phyloP scores from a whole-genome alignment of 2,888 invertebrate genomes.

The Allophyes oxyacanthae region DNA sequence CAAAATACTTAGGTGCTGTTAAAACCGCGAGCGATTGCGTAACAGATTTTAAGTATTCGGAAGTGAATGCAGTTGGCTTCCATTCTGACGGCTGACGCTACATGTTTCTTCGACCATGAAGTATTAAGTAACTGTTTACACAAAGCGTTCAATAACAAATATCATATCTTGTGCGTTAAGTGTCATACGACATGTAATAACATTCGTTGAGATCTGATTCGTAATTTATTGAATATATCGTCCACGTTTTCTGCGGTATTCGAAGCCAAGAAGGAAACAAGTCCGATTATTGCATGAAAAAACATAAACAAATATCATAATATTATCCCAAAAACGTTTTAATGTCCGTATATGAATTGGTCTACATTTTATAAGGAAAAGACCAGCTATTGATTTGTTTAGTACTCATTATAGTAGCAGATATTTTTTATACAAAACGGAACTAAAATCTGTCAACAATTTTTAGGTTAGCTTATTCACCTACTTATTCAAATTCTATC shows the following conservation, averaged over 20 bases:
- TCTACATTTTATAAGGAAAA: conserved; percentile 25
- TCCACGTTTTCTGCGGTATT: not conserved
- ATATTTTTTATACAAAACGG: conserved; percentile 29
- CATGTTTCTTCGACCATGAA: conserved; percentile 70
- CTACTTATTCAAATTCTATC: conserved; percentile 8
- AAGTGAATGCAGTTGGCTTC: conserved; percentile 76
- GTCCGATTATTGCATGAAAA: conserved; percentile 1
- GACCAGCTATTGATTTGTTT: conserved; percentile 26
- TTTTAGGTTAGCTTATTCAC: conserved; percentile 21
- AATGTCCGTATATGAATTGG: conserved; percentile 17
- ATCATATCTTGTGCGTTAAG: conserved; percentile 22
- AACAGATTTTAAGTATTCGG: conserved; percentile 71
- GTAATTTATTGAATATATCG: conserved; percentile 8
- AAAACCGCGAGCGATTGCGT: conserved; percentile 58
- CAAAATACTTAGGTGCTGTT: conserved; percentile 50
- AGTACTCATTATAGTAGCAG: conserved; percentile 23
- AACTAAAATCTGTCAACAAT: conserved; percentile 11
- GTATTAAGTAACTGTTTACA: conserved; percentile 70
- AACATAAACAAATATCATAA: conserved; percentile 1
- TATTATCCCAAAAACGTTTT: not conserved
- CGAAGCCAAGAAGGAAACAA: not conserved
- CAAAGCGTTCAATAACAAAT: conserved; percentile 51
- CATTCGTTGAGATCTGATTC: conserved; percentile 5
- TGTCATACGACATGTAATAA: conserved; percentile 27
- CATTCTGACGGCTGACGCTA: conserved; percentile 63